Evolutionary conservation across 2,888 invertebrate genomes (phyloP), one percentile per base, ranked within the genome.

Genomic region (Pecten maximus): DNA sequence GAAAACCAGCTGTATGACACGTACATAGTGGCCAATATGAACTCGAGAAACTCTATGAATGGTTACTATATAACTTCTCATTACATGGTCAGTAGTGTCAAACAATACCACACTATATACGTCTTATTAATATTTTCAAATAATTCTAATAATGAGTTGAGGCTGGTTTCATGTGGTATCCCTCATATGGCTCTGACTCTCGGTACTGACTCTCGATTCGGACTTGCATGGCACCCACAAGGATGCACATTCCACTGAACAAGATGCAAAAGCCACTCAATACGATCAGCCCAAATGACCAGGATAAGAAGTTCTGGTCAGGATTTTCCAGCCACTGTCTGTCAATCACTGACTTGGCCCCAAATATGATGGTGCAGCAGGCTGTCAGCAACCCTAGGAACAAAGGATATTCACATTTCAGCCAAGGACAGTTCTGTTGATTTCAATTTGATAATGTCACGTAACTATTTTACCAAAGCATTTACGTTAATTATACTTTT

Each of bases 291-390:
- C 98, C 98, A 96, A 99, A 99, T 0, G 99, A 99, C 98, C 99
- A 99, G 4, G 99, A 99, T 94, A 99, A 98, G 97, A 98, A 99
- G 97, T 99, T 99, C 96, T 99, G 99, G 19, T 98, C 98, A 0
- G 99, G 99, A 96, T 99, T 98, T 0, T 99, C 99, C 98, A 99
- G 99, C 92, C 98, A 99, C 96, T 95, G 94, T 87, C 95, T 91
- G 88, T 95, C 95, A 0, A 92, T 94, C 86, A 99, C 99, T 0
- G 98, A 99, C 94, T 98, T 97, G 60, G 98, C 97, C 0, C 99
- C 99, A 97, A 99, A 99, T 0, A 99, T 97, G 91, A 94, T 93
- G 39, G 94, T 91, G 0, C 94, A 94, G 4, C 99, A 97, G n/a
- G 97, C 97, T 1, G 98, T 98, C 95, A 98, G 97, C 3, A 98